Percentiles rank a stretch among this genome's conserved stretches.
phyloP scores from a whole-genome alignment of 2,888 invertebrate species.

The Rotaria socialis region DNA sequence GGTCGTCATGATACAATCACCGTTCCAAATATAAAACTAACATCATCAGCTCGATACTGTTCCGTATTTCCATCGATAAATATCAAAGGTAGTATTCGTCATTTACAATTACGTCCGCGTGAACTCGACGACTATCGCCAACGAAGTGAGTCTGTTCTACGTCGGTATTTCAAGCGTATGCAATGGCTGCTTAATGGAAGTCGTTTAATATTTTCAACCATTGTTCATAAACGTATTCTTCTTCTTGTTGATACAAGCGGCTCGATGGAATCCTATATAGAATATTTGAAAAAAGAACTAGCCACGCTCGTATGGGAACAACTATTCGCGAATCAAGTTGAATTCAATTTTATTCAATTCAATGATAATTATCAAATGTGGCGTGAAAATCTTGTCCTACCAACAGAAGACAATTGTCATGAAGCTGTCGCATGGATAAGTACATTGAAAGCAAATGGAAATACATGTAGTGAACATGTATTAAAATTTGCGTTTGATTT shows the following conservation, averaged over 20 bases:
- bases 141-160: conserved; percentile 54
- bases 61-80: conserved; percentile 58
- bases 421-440: conserved; percentile 57
- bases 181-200: conserved; percentile 59
- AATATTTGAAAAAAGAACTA: conserved; percentile 57
- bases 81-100: conserved; percentile 58
- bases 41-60: conserved; percentile 50
- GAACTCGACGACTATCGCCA: conserved; percentile 57
- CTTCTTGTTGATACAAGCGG: conserved; percentile 59
- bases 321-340: conserved; percentile 52
- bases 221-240: conserved; percentile 55
- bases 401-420: conserved; percentile 58
- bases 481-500: conserved; percentile 56
- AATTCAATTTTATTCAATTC: conserved; percentile 58
- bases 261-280: conserved; percentile 58
- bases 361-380: conserved; percentile 55
- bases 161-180: conserved; percentile 56
- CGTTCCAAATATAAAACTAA: conserved; percentile 18
- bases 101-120: conserved; percentile 57
- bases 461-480: conserved; percentile 59
- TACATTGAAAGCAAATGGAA: conserved; percentile 55
- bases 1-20: conserved; percentile 31
- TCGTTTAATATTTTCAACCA: conserved; percentile 49
- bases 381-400: conserved; percentile 52
- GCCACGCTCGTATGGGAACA: conserved; percentile 59